Percentiles rank a stretch among this genome's conserved stretches.
These are phyloP conservation scores for Bombus pascuorum DNA, from an alignment of 1,140 invertebrate genomes.

Conservation along the genomic window DNA sequence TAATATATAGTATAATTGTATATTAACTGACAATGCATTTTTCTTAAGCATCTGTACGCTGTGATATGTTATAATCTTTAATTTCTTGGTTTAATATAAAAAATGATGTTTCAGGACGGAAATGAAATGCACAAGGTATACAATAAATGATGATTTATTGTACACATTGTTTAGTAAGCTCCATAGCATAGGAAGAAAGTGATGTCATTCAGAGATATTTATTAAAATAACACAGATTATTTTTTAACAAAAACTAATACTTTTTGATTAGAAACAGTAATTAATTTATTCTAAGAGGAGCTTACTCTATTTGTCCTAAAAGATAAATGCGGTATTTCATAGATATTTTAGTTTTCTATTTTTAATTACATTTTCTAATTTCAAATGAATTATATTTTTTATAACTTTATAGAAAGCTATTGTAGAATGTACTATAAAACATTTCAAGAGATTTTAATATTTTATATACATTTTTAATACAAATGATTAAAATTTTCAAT, in stretches of 20 bases:
- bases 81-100: background rate
- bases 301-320: conserved; percentile 23
- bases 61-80: conserved; percentile 20
- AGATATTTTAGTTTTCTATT: conserved; percentile 43
- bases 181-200: background rate
- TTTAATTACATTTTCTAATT: conserved; percentile 18
- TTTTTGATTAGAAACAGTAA: background rate
- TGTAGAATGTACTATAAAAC: conserved; percentile 10
- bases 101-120: conserved; percentile 10
- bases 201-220: background rate
- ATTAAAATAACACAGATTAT: background rate
- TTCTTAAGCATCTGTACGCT: background rate
- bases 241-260: background rate
- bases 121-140: conserved; percentile 18
- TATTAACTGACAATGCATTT: background rate
- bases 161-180: conserved; percentile 22
- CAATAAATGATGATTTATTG: conserved; percentile 20
- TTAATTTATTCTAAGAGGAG: background rate
- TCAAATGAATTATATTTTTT: conserved; percentile 29
- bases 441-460: conserved; percentile 25
- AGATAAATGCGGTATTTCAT: conserved; percentile 16
- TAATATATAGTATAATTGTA: conserved; percentile 6
- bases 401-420: conserved; percentile 37
- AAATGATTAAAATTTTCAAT: conserved; percentile 25
- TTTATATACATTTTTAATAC: conserved; percentile 44